phyloP scores from a whole-genome alignment of 1,140 invertebrate species.

The Halyomorpha halys region DNA sequence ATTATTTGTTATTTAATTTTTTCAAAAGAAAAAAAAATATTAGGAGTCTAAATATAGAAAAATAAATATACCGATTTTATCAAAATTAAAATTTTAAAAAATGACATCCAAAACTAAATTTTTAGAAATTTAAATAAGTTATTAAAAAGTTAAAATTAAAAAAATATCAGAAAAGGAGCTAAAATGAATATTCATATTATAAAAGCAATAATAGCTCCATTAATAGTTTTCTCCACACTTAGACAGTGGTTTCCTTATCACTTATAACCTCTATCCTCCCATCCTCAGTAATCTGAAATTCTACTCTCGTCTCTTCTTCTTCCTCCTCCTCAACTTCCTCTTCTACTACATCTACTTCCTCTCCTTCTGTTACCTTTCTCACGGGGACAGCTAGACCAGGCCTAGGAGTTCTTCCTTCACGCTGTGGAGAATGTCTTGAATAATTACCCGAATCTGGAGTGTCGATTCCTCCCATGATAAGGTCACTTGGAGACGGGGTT shows the following conservation, averaged over 20 bases:
- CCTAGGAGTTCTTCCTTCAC: conserved; percentile 23
- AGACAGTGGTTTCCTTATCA: conserved; percentile 33
- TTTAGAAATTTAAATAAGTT: background rate
- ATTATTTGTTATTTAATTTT: background rate
- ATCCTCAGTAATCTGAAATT: conserved; percentile 33
- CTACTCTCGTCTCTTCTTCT: conserved; percentile 29
- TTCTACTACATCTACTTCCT: conserved; percentile 25
- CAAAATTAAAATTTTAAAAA: background rate
- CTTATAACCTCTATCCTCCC: conserved; percentile 32
- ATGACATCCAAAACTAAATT: too few relatives aligned
- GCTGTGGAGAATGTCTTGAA: background rate
- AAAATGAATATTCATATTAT: background rate
- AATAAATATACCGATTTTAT: background rate
- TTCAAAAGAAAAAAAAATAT: background rate
- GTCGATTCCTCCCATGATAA: conserved; percentile 24
- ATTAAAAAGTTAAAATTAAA: background rate
- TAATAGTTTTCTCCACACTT: conserved; percentile 4
- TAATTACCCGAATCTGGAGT: conserved; percentile 28
- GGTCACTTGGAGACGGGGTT: conserved; percentile 27
- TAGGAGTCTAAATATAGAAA: background rate
- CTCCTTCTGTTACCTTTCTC: conserved; percentile 21
- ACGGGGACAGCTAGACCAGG: conserved; percentile 26
- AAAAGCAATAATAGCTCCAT: background rate
- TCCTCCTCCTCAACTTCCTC: conserved; percentile 25
- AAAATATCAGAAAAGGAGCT: background rate